Evolutionary conservation across 1,140 invertebrate species (phyloP), one percentile per base, ranked within the genome.

Genomic region (Hirudo medicinalis): DNA sequence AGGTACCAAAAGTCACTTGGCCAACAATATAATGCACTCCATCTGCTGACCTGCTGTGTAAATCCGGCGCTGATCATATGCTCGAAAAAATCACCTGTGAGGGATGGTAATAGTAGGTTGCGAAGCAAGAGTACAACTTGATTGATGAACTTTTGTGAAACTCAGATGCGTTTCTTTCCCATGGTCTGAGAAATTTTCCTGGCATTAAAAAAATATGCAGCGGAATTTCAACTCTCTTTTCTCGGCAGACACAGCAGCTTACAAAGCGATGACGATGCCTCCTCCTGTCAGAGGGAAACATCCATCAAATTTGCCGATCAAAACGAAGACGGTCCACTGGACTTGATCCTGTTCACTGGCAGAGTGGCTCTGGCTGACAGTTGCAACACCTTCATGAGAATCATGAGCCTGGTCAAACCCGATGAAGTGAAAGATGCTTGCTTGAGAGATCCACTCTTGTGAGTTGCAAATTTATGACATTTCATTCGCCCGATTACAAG

Each of bases 231-330:
- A 68, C 5, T 32, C 67, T 15, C 32, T 43, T 68, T n/a, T 27
- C 13, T 68, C 67, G 53, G 17, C 54, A 72, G 72, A n/a, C 72
- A 72, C 67, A 72, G 72, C 72, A 72, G 67, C 25, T 53, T 72
- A 17, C 36, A 66, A 29, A 70, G 53, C 29, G 67, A 70, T 27
- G 72, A 72, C 40, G 72, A 72, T 32, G 72, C 67, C 11, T 29
- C 72, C 2, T 43, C 68, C 4, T 70, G 67, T n/a, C 67, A 25
- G 20, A 32, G 72, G 8, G 72, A 72, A 36, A 66, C 72, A 0
- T 67, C 72, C 67, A 70, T 72, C 53, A 72, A 72, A 60, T 72
- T 72, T 66, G 72, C 72, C 29, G 72, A 72, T 67, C 72, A 72
- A 29, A 72, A 72, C 72, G 72, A 72, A 67, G 72, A 72, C 68